Conservation (phyloP, 1,140 invertebrate species). For the Drosophila repleta region DNA sequence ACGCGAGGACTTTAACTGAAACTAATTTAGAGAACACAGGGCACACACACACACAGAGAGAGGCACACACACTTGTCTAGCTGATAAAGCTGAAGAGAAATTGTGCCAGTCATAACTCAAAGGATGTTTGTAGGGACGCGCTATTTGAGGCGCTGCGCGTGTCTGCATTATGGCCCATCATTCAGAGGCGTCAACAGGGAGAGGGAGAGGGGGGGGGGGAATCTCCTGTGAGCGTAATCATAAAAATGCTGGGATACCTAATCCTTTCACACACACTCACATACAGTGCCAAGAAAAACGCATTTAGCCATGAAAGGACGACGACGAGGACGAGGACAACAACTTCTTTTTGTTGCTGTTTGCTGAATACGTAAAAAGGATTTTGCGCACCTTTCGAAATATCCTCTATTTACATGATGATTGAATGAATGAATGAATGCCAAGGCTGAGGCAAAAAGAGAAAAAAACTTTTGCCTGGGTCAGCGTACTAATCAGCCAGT, state of each 20-base stretch:
- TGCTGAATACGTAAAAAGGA: slow-evolving; percentile 64
- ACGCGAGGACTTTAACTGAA: slow-evolving; percentile 6
- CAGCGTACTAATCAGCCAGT: slow-evolving; percentile 66
- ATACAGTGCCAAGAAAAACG: slow-evolving; percentile 59
- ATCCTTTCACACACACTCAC: slow-evolving; percentile 57
- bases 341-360: slow-evolving; percentile 50
- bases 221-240: slow-evolving; percentile 40
- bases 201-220: background rate
- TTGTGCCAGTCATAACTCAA: slow-evolving; percentile 76
- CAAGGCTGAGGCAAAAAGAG: slow-evolving; percentile 12
- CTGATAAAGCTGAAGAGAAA: slow-evolving; percentile 69
- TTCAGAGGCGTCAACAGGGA: slow-evolving; percentile 44
- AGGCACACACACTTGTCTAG: slow-evolving; percentile 25
- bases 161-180: slow-evolving; percentile 55
- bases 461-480: slow-evolving; percentile 47
- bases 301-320: slow-evolving; percentile 75
- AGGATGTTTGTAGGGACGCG: slow-evolving; percentile 47
- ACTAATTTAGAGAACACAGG: slow-evolving; percentile 41
- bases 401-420: slow-evolving; percentile 59
- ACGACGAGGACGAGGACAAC: slow-evolving; percentile 44
- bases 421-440: slow-evolving; percentile 52
- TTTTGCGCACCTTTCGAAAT: slow-evolving; percentile 78
- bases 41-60: slow-evolving; percentile 10
- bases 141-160: slow-evolving; percentile 34
- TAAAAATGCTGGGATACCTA: slow-evolving; percentile 48